These are phyloP conservation scores for Puntigrus tetrazona DNA, from an alignment of 2,113 vertebrate species.

Conservation along the genomic window DNA sequence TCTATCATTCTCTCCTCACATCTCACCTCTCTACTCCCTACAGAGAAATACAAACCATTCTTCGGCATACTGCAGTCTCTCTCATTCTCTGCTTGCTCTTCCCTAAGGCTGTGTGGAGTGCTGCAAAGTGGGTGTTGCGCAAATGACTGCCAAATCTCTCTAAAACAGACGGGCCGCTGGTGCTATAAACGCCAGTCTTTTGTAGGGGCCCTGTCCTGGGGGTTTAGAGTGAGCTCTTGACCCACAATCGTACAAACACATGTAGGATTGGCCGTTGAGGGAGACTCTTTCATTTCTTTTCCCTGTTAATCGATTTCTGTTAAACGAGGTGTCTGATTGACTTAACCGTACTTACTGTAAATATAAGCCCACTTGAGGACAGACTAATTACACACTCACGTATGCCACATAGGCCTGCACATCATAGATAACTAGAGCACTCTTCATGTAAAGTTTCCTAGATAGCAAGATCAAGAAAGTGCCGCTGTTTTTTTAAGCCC, in stretches of 20 bases:
- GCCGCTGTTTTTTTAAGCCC: background rate
- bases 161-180: constrained; percentile 48
- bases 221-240: constrained; percentile 28
- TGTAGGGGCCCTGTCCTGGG: constrained; percentile 7
- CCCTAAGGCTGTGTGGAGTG: constrained; percentile 45
- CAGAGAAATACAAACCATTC: constrained; percentile 48
- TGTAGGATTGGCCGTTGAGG: background rate
- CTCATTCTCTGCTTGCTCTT: constrained; percentile 11
- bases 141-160: constrained; percentile 53
- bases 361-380: background rate
- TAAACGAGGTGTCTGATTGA: background rate
- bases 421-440: background rate
- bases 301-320: background rate
- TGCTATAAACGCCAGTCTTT: constrained; percentile 36
- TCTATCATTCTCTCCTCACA: constrained; percentile 30
- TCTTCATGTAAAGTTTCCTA: no score
- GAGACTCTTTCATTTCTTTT: background rate
- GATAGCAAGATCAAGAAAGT: background rate
- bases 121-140: constrained; percentile 49
- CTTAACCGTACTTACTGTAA: constrained; percentile 13
- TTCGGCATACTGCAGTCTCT: constrained; percentile 12
- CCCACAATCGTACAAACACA: constrained; percentile 15
- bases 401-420: background rate
- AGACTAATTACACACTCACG: background rate
- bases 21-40: constrained; percentile 39